A percentile compares a stretch with the other conserved stretches of the same genome.
phyloP scores from a whole-genome alignment of 2,888 invertebrate species.

The Blera fallax region DNA sequence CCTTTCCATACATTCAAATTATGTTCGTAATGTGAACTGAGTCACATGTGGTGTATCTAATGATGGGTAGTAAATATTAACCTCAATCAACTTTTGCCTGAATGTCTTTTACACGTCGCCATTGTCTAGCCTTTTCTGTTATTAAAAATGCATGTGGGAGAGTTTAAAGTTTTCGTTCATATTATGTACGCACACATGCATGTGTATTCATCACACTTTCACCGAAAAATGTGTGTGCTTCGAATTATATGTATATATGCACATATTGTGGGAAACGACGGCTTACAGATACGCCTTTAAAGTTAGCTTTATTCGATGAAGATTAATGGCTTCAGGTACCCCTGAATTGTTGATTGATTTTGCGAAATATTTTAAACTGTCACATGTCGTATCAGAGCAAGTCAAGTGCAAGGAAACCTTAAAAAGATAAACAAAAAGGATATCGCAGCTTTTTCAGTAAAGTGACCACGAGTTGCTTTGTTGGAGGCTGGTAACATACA shows the following conservation, averaged over 20 bases:
- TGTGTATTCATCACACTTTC: background rate
- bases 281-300: background rate
- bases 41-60: constrained; percentile 3
- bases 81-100: background rate
- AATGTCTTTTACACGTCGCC: background rate
- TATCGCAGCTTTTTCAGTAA: no score
- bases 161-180: background rate
- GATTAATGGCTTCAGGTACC: background rate
- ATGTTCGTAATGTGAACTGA: constrained; percentile 7
- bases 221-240: background rate
- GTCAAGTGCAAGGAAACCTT: no score
- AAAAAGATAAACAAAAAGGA: no score
- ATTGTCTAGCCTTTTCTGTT: background rate
- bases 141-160: constrained; percentile 16
- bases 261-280: background rate
- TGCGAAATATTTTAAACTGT: background rate
- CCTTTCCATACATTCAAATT: background rate
- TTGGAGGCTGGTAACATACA: no score
- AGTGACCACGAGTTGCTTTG: no score
- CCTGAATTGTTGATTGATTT: background rate
- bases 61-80: background rate
- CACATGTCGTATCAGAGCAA: no score
- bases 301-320: background rate
- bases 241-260: no score
- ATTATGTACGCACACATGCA: no score